Evolutionary conservation across 2,113 vertebrate genomes (phyloP), one percentile per base, ranked within the genome.

Genomic region (Prunella fulvescens): DNA sequence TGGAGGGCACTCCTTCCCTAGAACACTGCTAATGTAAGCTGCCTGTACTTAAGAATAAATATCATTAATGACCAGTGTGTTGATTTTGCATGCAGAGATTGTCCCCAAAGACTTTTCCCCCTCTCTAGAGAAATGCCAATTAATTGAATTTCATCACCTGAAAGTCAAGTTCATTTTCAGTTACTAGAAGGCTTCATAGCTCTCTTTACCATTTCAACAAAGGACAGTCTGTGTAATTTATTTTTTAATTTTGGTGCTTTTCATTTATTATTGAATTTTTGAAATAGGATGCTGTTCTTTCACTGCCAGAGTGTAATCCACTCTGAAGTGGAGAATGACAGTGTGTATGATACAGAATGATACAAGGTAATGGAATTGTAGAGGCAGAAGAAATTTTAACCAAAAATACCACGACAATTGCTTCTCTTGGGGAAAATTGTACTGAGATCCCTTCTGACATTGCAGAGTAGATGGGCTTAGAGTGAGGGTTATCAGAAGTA

Each of bases 91-190:
- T 51, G 76, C 64, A 64, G 67, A 31, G n/a, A 66, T 86, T 31
- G 13, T 69, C 56, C 67, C 40, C 62, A 57, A 58, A 76, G 66
- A 54, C 45, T 84, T 54, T 35, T 13, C 19, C 8, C 24, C 16
- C 35, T 70, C 73, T 89, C 39, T 69, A 54, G 87, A 87, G 83
- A 87, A 85, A 73, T 93, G n/a, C 28, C 69, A 81, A 48, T 78
- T 74, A 82, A 66, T 48, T 58, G 58, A 82, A 87, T 96, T 83
- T 95, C 50, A 61, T 87, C 80, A 81, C 60, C 58, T 94, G 62
- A 61, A 95, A 95, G 86, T 89, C 23, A 39, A 85, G 61, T 77
- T 90, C 42, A 82, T 92, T 95, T 96, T 85, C 66, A 83, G 51
- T 74, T 85, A 67, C 62, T 69, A 42, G 56, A 61, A 95, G 73